A percentile compares a stretch with the other conserved stretches of the same genome.
These are phyloP conservation scores for Enteromius mattozi DNA, from an alignment of 2,797 vertebrate species.

Conservation along the genomic window DNA sequence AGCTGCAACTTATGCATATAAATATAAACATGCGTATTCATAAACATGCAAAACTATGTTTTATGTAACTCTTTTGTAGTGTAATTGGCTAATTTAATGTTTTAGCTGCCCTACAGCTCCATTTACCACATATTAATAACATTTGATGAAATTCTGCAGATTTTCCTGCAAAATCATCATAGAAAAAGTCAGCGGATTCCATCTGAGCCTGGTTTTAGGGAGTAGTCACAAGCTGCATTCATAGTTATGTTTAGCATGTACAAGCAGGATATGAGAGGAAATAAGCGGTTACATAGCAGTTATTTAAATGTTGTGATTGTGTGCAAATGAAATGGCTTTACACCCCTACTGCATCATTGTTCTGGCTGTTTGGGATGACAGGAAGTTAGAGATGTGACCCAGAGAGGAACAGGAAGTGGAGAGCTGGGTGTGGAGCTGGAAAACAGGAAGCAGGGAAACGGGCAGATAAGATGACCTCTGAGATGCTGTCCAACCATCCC, in stretches of 20 bases:
- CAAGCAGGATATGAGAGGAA: not conserved
- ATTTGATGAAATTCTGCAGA: not conserved
- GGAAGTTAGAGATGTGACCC: slow-evolving; percentile 76
- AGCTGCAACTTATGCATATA: no score
- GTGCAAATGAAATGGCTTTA: slow-evolving; percentile 1
- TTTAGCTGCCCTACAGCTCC: not conserved
- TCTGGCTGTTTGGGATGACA: slow-evolving; percentile 69
- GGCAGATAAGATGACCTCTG: slow-evolving; percentile 73
- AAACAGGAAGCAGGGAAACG: slow-evolving; percentile 80
- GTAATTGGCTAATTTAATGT: not conserved
- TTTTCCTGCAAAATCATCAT: not conserved
- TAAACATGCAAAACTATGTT: not conserved
- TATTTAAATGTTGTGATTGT: slow-evolving; percentile 42
- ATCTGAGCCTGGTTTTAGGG: not conserved
- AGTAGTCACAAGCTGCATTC: slow-evolving; percentile 2
- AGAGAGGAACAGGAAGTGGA: slow-evolving; percentile 62
- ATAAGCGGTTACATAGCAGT: slow-evolving; percentile 19
- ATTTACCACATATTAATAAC: not conserved
- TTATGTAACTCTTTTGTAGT: not conserved
- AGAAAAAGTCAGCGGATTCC: not conserved
- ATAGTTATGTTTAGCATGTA: slow-evolving; percentile 22
- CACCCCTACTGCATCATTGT: slow-evolving; percentile 66
- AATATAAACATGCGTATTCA: not conserved
- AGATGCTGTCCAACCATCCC: slow-evolving; percentile 52
- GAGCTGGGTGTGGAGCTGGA: slow-evolving; percentile 63